Conservation (phyloP, 2,888 invertebrate species). For the Pristionchus japonicus region DNA sequence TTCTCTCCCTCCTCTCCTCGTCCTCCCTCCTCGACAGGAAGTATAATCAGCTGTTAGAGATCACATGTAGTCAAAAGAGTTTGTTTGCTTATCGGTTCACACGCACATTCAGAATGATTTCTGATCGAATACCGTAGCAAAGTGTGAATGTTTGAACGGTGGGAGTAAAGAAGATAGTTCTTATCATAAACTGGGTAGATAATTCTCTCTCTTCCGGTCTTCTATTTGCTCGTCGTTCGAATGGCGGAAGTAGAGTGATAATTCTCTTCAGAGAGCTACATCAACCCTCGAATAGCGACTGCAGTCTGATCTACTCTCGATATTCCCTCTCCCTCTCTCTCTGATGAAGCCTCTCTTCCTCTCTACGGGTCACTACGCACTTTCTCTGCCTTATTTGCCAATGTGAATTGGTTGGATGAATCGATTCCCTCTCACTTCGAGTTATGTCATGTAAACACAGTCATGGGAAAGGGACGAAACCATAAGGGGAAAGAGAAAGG, state of each 20-base stretch:
- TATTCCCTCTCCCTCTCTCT: not conserved
- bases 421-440: not conserved
- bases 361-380: not conserved
- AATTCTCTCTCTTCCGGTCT: not conserved
- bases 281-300: not conserved
- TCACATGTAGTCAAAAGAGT: not conserved
- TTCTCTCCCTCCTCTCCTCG: too few species aligned
- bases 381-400: constrained; percentile 36
- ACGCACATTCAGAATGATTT: not conserved
- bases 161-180: not conserved
- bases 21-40: not conserved
- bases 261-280: constrained; percentile 11
- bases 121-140: not conserved
- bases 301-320: not conserved
- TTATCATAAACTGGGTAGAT: not conserved
- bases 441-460: constrained; percentile 36
- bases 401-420: constrained; percentile 5
- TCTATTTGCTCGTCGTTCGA: not conserved
- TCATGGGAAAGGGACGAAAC: constrained; percentile 30
- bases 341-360: not conserved
- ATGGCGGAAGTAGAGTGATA: not conserved
- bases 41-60: not conserved
- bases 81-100: not conserved
- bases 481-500: too few species aligned
- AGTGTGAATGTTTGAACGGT: not conserved